phyloP scores from a whole-genome alignment of 2,113 vertebrate species.

The Octodon degus region DNA sequence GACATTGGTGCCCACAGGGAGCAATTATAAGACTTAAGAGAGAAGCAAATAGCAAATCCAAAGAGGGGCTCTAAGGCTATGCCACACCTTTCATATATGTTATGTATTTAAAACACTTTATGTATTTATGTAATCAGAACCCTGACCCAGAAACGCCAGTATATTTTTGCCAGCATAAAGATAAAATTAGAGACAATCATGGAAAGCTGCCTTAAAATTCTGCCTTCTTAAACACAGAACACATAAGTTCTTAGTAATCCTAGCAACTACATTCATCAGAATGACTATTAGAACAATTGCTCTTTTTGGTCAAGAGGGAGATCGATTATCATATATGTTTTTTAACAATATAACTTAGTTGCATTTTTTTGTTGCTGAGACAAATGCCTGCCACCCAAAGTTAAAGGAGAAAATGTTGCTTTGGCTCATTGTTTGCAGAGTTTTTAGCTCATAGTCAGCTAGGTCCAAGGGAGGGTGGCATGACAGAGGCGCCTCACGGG shows the following conservation, averaged over 20 bases:
- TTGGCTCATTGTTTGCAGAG: neutral
- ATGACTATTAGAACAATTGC: neutral
- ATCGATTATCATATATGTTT: neutral
- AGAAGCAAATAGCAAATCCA: neutral
- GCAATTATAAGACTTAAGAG: neutral
- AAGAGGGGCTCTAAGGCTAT: neutral
- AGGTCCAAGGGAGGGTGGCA: neutral
- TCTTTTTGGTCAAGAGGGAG: neutral
- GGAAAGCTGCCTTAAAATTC: neutral
- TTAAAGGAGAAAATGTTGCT: neutral
- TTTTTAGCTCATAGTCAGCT: neutral
- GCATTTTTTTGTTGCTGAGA: neutral
- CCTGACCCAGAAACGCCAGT: neutral
- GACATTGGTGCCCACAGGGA: neutral
- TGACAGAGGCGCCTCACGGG: neutral
- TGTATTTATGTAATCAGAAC: neutral
- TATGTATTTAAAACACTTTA: neutral
- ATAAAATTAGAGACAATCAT: neutral
- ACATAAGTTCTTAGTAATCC: neutral
- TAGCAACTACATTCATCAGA: neutral
- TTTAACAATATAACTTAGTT: neutral
- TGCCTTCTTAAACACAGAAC: neutral
- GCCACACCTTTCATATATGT: neutral
- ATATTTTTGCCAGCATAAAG: neutral
- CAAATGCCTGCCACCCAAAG: neutral